These are phyloP conservation scores for Nomada fabriciana DNA, from an alignment of 2,888 invertebrate genomes.

Conservation along the genomic window DNA sequence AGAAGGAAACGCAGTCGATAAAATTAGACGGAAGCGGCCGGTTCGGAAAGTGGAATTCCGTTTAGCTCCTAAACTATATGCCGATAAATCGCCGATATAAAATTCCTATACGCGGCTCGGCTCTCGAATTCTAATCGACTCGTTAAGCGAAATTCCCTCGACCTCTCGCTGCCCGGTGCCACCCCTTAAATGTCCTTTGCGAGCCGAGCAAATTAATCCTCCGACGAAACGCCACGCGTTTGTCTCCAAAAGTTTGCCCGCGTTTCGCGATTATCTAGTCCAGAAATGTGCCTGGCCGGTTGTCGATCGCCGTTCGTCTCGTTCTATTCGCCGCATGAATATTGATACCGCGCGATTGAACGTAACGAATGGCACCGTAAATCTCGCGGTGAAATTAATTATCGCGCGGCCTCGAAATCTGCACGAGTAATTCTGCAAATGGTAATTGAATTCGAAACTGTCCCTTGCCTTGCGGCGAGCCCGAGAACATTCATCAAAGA, in stretches of 20 bases:
- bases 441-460: conserved; percentile 71
- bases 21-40: conserved; percentile 53
- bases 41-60: conserved; percentile 62
- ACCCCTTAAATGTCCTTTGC: conserved; percentile 49
- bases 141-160: conserved; percentile 56
- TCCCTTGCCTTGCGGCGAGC: not conserved
- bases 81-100: conserved; percentile 61
- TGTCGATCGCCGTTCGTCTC: conserved; percentile 48
- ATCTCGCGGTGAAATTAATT: conserved; percentile 71
- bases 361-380: conserved; percentile 73
- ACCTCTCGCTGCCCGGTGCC: conserved; percentile 38
- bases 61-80: conserved; percentile 60
- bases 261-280: not conserved
- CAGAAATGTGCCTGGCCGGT: conserved; percentile 3
- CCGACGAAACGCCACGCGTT: not conserved
- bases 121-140: conserved; percentile 64
- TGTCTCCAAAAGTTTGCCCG: not conserved
- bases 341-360: conserved; percentile 69
- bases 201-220: conserved; percentile 27
- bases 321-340: conserved; percentile 62
- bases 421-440: conserved; percentile 74
- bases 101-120: conserved; percentile 44
- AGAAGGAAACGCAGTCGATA: conserved; percentile 50
- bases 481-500: conserved; percentile 71
- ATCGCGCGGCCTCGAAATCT: conserved; percentile 65